Percentiles rank a stretch among this genome's conserved stretches.
These are phyloP conservation scores for Lepidotrigona ventralis DNA, from an alignment of 1,140 invertebrate species.

Conservation along the genomic window DNA sequence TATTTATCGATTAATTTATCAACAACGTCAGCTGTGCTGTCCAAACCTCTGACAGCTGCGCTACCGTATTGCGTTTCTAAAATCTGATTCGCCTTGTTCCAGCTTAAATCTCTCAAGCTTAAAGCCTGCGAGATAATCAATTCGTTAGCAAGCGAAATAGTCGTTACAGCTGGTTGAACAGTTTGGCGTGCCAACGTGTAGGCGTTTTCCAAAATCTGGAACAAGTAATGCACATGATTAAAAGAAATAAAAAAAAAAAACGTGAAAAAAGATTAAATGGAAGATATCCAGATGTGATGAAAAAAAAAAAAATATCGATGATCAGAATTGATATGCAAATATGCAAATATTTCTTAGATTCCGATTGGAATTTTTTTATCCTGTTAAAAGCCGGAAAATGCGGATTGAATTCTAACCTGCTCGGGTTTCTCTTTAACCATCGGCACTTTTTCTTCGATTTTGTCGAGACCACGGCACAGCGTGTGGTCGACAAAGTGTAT, in stretches of 20 bases:
- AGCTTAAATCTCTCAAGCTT: slow-evolving; percentile 84
- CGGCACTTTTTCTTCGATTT: slow-evolving; percentile 85
- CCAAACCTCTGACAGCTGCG: slow-evolving; percentile 83
- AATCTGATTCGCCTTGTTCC: slow-evolving; percentile 86
- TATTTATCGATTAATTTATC: slow-evolving; percentile 85
- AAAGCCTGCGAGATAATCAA: slow-evolving; percentile 80
- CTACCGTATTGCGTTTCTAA: slow-evolving; percentile 84
- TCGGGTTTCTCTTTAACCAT: slow-evolving; percentile 85
- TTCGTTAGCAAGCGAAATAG: slow-evolving; percentile 69
- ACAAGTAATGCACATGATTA: neutral
- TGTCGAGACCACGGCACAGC: slow-evolving; percentile 84
- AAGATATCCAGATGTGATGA: neutral
- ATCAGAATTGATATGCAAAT: neutral
- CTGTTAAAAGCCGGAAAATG: neutral
- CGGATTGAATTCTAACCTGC: slow-evolving; percentile 79
- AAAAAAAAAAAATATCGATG: neutral
- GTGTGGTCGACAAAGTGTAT: slow-evolving; percentile 85
- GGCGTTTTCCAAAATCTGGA: slow-evolving; percentile 72
- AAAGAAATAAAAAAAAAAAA: neutral
- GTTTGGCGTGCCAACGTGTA: slow-evolving; percentile 79
- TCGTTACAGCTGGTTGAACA: slow-evolving; percentile 75
- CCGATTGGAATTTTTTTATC: neutral
- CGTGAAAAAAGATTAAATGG: neutral
- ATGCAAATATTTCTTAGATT: neutral
- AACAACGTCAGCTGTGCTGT: slow-evolving; percentile 82